Base-by-base conservation (phyloP, 2,113 vertebrate species). In the Laticauda laticaudata region DNA sequence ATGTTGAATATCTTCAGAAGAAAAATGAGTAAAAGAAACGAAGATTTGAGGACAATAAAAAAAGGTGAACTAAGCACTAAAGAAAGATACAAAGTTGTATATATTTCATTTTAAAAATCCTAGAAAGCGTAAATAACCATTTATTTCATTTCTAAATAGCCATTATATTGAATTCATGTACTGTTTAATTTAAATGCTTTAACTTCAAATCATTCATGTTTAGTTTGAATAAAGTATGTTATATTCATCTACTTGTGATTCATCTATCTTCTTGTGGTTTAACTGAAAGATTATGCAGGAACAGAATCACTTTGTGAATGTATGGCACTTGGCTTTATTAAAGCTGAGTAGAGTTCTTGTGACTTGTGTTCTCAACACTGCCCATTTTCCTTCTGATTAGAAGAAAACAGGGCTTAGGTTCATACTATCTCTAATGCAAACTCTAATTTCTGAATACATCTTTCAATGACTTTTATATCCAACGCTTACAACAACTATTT, bases 401-500 rank as follows among this genome's bases (percentile, higher is more conserved):
- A 75, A 34, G 12, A 34, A 54, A 86, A 48, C 43, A 45, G 85
- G 21, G 21, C 45, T 86, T 86, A 86, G 21, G 56, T 57, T 57
- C 23, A 59, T 11, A 88, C 51, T 48, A 90, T 59, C 20, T 86
- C 29, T 75, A 92, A 91, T 92, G 64, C 0, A 55, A 69, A 69
- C 61, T 87, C 94, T 89, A 93, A 61, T 15, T 88, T 39, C 61
- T 91, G 93, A 96, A 92, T 57, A 45, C 93, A n/a, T 57, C 23
- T 39, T 96, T 21, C 5, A 55, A 21, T 53, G 61, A 95, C 92
- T 93, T 95, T 93, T 56, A 87, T 20, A 91, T 87, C 57, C 3
- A 34, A 0, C 91, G 0, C 91, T 96, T 94, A 93, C 8, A 94
- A 88, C 69, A 97, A 95, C 11, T 89, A 88, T 87, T 94, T 91